A percentile compares a stretch with the other conserved stretches of the same genome.
These are phyloP conservation scores for Tiliacea citrago DNA, from an alignment of 2,888 invertebrate genomes.

Conservation along the genomic window DNA sequence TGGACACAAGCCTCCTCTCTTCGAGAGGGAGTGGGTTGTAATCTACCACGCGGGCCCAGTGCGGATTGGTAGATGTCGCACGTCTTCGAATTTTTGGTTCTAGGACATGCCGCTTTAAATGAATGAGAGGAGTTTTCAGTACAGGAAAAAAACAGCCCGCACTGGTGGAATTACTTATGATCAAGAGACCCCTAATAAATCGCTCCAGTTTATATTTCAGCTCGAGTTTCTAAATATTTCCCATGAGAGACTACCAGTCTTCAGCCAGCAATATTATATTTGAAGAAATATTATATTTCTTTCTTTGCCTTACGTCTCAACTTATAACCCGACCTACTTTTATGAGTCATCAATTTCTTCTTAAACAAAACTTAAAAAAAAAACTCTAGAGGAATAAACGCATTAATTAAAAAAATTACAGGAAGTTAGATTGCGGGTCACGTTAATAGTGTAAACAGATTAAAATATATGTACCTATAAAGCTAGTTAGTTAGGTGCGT, in stretches of 20 bases:
- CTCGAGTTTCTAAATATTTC: conserved; percentile 85
- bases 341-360: conserved; percentile 25
- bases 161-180: conserved; percentile 33
- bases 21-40: too few species aligned
- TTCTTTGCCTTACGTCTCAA: conserved; percentile 27
- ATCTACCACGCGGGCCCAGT: too few species aligned
- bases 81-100: too few species aligned
- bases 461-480: conserved; percentile 53
- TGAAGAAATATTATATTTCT: conserved; percentile 40
- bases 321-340: conserved; percentile 22
- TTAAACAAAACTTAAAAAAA: neutral
- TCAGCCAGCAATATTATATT: conserved; percentile 47
- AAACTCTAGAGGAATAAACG: conserved; percentile 35
- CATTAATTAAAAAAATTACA: conserved; percentile 63
- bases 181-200: conserved; percentile 70
- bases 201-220: conserved; percentile 75
- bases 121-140: neutral
- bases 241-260: conserved; percentile 77
- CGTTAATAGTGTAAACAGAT: conserved; percentile 64
- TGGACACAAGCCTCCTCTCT: too few species aligned
- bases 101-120: too few species aligned
- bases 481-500: conserved; percentile 61
- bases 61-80: too few species aligned
- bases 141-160: neutral
- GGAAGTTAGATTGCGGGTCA: conserved; percentile 70